phyloP scores from a whole-genome alignment of 2,888 invertebrate species.

The Neuroscelio doddi region DNA sequence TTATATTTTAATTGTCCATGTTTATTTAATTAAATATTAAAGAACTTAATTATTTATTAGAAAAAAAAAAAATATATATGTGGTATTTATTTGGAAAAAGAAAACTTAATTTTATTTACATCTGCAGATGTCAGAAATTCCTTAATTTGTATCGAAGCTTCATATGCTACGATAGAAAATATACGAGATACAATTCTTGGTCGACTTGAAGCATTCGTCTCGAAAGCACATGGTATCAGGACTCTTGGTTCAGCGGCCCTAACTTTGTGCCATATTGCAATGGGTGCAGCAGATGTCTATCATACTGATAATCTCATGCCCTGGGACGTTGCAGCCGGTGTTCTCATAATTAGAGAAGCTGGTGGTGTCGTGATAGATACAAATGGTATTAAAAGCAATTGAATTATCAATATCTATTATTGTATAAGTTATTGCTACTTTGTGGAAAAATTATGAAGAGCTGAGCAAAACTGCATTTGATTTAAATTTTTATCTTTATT shows the following conservation, averaged over 20 bases:
- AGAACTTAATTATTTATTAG: too few species aligned
- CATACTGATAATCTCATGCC: slow-evolving; percentile 83
- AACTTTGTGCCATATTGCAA: slow-evolving; percentile 82
- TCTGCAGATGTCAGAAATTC: slow-evolving; percentile 58
- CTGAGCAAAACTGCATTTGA: too few species aligned
- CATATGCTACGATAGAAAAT: slow-evolving; percentile 61
- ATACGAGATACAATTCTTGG: slow-evolving; percentile 60
- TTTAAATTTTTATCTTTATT: too few species aligned
- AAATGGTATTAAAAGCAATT: slow-evolving; percentile 75
- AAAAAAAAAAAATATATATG: too few species aligned
- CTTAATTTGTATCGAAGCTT: slow-evolving; percentile 62
- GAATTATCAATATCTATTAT: too few species aligned
- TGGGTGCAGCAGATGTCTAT: slow-evolving; percentile 81
- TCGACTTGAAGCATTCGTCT: slow-evolving; percentile 62
- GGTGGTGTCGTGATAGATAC: slow-evolving; percentile 83
- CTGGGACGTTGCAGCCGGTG: slow-evolving; percentile 89
- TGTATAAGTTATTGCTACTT: too few species aligned
- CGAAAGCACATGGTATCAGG: slow-evolving; percentile 75
- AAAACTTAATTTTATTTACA: too few species aligned
- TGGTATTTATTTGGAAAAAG: too few species aligned
- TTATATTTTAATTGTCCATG: neutral
- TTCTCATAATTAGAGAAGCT: slow-evolving; percentile 83
- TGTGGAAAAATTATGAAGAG: too few species aligned
- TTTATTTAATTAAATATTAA: too few species aligned
- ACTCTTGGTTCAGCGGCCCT: slow-evolving; percentile 84